Percentiles rank a stretch among this genome's conserved stretches.
These are phyloP conservation scores for Drosophila diplacantha DNA, from an alignment of 2,888 invertebrate genomes.

Conservation along the genomic window DNA sequence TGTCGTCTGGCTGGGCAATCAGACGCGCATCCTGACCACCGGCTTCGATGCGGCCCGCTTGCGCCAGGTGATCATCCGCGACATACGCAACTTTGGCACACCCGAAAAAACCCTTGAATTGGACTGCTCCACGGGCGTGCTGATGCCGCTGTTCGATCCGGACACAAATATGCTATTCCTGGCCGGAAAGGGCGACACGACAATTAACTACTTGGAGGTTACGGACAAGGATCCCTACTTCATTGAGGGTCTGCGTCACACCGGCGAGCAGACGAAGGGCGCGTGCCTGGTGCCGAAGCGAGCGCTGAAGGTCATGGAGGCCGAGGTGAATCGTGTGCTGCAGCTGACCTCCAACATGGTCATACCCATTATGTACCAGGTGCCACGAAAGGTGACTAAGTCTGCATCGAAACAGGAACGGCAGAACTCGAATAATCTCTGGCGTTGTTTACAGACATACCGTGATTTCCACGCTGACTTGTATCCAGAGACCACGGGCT, in stretches of 20 bases:
- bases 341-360: constrained; percentile 92
- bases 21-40: constrained; percentile 89
- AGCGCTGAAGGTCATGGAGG: constrained; percentile 96
- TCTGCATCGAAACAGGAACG: background rate
- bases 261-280: constrained; percentile 96
- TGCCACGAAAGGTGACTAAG: constrained; percentile 87
- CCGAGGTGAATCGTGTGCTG: constrained; percentile 94
- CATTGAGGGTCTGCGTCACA: constrained; percentile 92
- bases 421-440: background rate
- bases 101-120: constrained; percentile 88
- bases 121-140: constrained; percentile 92
- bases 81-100: constrained; percentile 87
- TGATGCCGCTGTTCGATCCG: constrained; percentile 94
- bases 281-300: constrained; percentile 95
- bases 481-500: constrained; percentile 93
- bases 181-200: constrained; percentile 96
- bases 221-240: constrained; percentile 92
- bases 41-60: constrained; percentile 93
- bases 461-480: constrained; percentile 96
- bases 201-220: constrained; percentile 93
- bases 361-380: constrained; percentile 96
- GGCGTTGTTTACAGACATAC: constrained; percentile 83
- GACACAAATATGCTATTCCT: constrained; percentile 97
- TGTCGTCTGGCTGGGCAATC: constrained; percentile 93
- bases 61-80: constrained; percentile 92